Evolutionary conservation across 2,113 vertebrate genomes (phyloP).

Genomic region (Malurus melanocephalus): DNA sequence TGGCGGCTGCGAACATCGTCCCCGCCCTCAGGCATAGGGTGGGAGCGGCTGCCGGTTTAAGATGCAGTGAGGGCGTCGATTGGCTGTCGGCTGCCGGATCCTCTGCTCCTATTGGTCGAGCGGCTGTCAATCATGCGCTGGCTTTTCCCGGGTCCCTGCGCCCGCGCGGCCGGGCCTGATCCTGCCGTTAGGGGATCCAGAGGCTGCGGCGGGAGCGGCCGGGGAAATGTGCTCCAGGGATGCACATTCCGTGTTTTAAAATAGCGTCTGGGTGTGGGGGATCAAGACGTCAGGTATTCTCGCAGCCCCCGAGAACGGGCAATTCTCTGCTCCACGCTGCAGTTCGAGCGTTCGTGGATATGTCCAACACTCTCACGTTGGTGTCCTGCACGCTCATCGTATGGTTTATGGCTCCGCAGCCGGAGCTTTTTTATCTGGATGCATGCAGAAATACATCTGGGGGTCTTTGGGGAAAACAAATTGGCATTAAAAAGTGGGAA

Average conservation of each 20-base stretch:
- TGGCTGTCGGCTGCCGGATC: not conserved
- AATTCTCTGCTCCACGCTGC: rapidly evolving
- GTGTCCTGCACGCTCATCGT: not conserved
- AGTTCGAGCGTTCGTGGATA: not conserved
- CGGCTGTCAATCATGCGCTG: not conserved
- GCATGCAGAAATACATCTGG: not conserved
- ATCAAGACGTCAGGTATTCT: not conserved
- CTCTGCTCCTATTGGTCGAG: not conserved
- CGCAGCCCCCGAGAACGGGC: rapidly evolving
- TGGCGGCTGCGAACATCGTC: not conserved
- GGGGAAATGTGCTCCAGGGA: not conserved
- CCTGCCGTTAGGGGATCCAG: rapidly evolving
- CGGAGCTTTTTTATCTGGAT: not conserved
- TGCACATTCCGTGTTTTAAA: not conserved
- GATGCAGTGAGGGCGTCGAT: rapidly evolving
- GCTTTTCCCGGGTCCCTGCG: not conserved
- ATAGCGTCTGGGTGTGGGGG: not conserved
- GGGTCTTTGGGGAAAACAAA: not conserved
- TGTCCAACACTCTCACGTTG: not conserved
- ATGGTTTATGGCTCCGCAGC: rapidly evolving
- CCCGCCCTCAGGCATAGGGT: not conserved
- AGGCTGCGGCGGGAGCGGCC: not conserved
- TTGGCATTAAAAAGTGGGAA: not conserved
- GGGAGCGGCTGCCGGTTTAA: not conserved
- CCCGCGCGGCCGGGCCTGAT: not conserved